A percentile compares a stretch with the other conserved stretches of the same genome.
Conservation (phyloP, 2,113 vertebrate genomes). For the Actinemys pallida region DNA sequence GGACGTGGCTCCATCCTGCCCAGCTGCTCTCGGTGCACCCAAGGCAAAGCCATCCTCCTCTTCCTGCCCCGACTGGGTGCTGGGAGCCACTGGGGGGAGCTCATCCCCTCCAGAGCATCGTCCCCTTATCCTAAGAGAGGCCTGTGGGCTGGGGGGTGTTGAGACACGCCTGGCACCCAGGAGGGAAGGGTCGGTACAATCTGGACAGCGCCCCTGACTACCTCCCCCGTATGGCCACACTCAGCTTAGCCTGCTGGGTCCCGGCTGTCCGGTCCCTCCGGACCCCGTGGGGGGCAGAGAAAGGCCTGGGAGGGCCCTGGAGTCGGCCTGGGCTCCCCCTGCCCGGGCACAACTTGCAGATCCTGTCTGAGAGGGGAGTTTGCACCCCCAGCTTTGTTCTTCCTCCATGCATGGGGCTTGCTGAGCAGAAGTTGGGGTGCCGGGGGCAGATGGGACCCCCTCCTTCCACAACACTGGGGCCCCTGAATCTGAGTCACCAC, state of each 20-base stretch:
- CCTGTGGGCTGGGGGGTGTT: not conserved
- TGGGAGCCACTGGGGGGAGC: slow-evolving; percentile 36
- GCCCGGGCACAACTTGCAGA: not conserved
- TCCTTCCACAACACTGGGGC: no score
- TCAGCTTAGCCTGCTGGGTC: not conserved
- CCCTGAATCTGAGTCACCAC: not conserved
- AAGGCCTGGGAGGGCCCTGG: not conserved
- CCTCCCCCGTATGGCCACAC: not conserved
- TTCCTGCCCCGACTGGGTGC: not conserved
- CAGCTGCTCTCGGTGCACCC: not conserved
- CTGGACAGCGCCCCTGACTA: not conserved
- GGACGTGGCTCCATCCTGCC: not conserved
- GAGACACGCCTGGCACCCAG: not conserved
- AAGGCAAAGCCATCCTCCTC: fast-evolving
- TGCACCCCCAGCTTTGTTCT: not conserved
- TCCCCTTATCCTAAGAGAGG: not conserved
- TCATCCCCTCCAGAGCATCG: not conserved
- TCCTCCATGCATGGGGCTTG: not conserved
- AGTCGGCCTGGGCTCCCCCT: no score
- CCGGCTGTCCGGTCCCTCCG: fast-evolving
- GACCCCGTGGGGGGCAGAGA: not conserved
- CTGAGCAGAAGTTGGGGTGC: not conserved
- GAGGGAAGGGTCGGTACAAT: not conserved
- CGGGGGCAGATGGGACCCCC: not conserved
- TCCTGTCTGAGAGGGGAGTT: not conserved